These are phyloP conservation scores for Ceratosolen fusciceps DNA, from an alignment of 1,140 invertebrate genomes.

Conservation along the genomic window DNA sequence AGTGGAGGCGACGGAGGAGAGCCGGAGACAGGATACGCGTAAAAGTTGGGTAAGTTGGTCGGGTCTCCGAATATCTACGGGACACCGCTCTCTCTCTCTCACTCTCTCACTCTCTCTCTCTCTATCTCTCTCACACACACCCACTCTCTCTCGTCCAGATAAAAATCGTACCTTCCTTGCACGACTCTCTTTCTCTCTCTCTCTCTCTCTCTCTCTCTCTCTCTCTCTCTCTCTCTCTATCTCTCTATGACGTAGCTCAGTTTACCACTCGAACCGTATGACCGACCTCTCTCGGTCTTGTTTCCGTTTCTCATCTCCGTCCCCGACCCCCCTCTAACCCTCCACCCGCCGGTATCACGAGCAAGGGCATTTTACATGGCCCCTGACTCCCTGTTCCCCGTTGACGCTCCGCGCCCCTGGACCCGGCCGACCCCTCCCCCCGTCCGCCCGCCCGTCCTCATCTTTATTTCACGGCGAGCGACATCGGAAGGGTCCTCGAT, in stretches of 20 bases:
- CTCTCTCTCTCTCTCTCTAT: not conserved
- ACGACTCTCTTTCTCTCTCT: constrained; percentile 7
- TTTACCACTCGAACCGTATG: constrained; percentile 21
- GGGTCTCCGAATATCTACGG: constrained; percentile 46
- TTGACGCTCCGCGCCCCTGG: not conserved
- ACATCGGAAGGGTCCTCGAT: constrained; percentile 36
- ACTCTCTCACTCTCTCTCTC: not conserved
- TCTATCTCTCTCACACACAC: not conserved
- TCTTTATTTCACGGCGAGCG: constrained; percentile 40
- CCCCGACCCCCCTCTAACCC: constrained; percentile 2
- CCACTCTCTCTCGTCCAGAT: constrained; percentile 33
- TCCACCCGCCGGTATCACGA: not conserved
- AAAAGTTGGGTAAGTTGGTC: constrained; percentile 66
- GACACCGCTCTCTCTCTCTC: constrained; percentile 43
- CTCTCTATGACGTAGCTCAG: constrained; percentile 26
- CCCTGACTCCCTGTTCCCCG: not conserved
- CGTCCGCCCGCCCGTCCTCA: constrained; percentile 14
- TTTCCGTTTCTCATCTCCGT: constrained; percentile 23
- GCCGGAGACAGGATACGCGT: constrained; percentile 46
- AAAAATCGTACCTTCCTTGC: constrained; percentile 19
- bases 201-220: constrained; percentile 1
- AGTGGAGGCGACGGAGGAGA: not conserved
- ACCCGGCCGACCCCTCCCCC: not conserved
- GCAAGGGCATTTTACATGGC: constrained; percentile 6
- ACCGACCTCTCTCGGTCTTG: not conserved